Evolutionary conservation across 2,888 invertebrate species (phyloP).

Genomic region (Galeruca laticollis): DNA sequence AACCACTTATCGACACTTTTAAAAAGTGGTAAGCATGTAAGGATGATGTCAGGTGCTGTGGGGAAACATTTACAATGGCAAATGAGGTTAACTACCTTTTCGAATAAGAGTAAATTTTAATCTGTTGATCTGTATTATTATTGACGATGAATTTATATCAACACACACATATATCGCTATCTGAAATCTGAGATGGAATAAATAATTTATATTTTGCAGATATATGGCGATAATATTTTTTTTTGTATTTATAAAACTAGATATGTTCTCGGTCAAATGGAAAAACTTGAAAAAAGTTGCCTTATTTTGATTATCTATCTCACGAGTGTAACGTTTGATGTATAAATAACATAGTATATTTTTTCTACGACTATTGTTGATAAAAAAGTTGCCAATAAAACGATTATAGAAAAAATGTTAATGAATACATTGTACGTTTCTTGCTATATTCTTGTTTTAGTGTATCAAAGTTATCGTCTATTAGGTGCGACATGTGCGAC

Average conservation of each 20-base stretch:
- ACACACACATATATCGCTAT: constrained; percentile 27
- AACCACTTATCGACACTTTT: constrained; percentile 52
- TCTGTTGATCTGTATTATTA: constrained; percentile 52
- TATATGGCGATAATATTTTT: constrained; percentile 11
- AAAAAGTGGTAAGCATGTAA: constrained; percentile 48
- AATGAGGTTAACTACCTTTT: constrained; percentile 49
- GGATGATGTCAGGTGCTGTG: constrained; percentile 51
- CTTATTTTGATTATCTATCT: neutral
- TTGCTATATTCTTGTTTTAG: too few relatives aligned
- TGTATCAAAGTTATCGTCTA: too few relatives aligned
- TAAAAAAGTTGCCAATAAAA: too few relatives aligned
- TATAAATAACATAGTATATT: neutral
- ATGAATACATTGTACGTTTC: too few relatives aligned
- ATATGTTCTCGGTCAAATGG: neutral
- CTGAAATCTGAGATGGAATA: constrained; percentile 36
- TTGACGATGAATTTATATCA: constrained; percentile 38
- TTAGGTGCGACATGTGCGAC: too few relatives aligned
- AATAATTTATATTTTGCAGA: constrained; percentile 30
- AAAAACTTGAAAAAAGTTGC: too few relatives aligned
- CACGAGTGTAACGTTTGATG: neutral
- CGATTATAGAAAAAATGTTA: too few relatives aligned
- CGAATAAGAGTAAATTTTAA: constrained; percentile 45
- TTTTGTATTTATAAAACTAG: constrained; percentile 5
- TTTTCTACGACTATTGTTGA: too few relatives aligned
- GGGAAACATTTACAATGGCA: constrained; percentile 41